These are phyloP conservation scores for Saguinus midas DNA, from an alignment of 2,113 vertebrate species.

Conservation along the genomic window DNA sequence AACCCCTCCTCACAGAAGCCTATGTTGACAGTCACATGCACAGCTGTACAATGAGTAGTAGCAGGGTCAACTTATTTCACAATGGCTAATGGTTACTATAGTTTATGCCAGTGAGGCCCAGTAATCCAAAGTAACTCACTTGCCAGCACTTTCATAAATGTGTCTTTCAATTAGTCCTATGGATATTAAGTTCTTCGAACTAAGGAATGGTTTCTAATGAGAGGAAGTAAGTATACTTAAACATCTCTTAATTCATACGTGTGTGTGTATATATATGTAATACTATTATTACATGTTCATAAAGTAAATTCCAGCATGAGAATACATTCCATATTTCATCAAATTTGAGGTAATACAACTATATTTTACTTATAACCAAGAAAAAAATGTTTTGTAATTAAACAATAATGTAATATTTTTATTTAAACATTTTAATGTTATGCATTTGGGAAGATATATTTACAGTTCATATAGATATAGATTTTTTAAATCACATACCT, in stretches of 20 bases:
- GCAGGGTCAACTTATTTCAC: neutral
- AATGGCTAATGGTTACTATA: neutral
- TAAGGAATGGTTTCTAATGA: neutral
- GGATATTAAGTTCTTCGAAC: neutral
- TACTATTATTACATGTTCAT: neutral
- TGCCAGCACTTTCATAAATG: neutral
- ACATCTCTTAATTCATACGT: neutral
- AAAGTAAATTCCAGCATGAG: slow-evolving; percentile 12
- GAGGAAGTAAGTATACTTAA: neutral
- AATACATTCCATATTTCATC: neutral
- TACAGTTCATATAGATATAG: neutral
- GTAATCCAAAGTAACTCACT: neutral
- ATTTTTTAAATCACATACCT: neutral
- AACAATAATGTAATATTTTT: neutral
- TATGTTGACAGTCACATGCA: neutral
- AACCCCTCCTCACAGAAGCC: neutral
- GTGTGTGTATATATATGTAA: neutral
- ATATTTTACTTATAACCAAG: neutral
- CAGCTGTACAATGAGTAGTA: neutral
- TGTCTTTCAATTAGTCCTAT: neutral
- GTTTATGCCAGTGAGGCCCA: neutral
- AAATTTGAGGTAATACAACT: neutral
- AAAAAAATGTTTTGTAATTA: neutral
- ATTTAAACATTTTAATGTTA: neutral
- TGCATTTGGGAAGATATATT: neutral